A percentile compares a stretch with the other conserved stretches of the same genome.
Evolutionary conservation across 2,113 vertebrate species (phyloP).

Genomic region (Riparia riparia): DNA sequence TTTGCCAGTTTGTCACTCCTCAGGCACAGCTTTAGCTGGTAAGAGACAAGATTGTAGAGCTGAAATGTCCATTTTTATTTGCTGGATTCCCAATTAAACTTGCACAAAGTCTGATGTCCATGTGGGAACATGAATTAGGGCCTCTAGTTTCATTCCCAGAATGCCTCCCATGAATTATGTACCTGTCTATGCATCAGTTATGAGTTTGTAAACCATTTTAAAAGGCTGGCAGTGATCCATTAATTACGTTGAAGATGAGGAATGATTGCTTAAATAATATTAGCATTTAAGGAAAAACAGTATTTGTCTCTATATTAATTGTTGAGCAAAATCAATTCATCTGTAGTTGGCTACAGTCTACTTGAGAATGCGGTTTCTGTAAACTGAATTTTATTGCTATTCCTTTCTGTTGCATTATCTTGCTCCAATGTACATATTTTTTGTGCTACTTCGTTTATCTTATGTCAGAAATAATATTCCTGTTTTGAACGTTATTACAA

Average conservation of each 20-base stretch:
- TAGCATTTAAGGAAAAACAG: slow-evolving; percentile 16
- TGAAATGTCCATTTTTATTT: neutral
- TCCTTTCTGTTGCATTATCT: neutral
- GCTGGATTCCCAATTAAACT: neutral
- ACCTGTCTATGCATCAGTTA: neutral
- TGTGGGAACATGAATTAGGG: neutral
- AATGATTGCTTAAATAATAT: slow-evolving; percentile 1
- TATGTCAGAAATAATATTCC: slow-evolving; percentile 34
- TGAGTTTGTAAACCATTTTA: neutral
- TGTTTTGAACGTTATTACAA: neutral
- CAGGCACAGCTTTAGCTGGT: neutral
- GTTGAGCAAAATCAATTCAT: slow-evolving; percentile 13
- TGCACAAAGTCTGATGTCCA: neutral
- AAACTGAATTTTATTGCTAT: slow-evolving; percentile 19
- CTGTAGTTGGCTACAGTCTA: neutral
- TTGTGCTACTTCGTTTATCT: slow-evolving; percentile 38
- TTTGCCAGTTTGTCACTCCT: neutral
- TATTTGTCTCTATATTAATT: slow-evolving; percentile 42
- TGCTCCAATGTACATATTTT: slow-evolving; percentile 39
- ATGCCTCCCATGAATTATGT: neutral
- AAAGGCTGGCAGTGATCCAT: neutral
- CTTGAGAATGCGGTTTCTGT: slow-evolving; percentile 25
- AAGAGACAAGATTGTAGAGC: neutral
- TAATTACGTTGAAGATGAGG: neutral
- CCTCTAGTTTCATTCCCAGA: neutral